phyloP scores from a whole-genome alignment of 1,140 invertebrate genomes.

The Hylaeus volcanicus region DNA sequence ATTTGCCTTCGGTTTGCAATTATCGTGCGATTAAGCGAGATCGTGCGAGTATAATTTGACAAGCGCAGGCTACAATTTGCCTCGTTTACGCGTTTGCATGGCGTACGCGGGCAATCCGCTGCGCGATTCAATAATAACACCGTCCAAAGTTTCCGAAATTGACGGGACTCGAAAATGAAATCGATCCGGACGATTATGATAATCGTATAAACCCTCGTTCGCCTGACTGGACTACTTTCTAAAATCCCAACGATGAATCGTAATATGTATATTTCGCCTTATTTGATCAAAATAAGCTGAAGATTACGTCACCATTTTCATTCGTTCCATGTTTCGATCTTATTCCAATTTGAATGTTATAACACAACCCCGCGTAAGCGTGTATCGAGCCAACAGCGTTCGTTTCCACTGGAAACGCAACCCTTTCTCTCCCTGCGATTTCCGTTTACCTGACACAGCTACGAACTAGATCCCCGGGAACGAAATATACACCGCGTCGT shows the following conservation, averaged over 20 bases:
- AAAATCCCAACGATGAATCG: not conserved
- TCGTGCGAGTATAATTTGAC: slow-evolving; percentile 25
- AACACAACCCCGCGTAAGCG: slow-evolving; percentile 1
- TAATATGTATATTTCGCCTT: too few species aligned
- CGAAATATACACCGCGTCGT: not conserved
- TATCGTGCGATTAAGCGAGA: slow-evolving; percentile 32
- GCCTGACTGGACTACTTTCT: not conserved
- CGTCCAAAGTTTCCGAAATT: not conserved
- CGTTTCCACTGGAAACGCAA: slow-evolving; percentile 27
- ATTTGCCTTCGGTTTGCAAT: slow-evolving; percentile 15
- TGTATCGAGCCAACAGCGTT: not conserved
- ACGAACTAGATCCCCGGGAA: slow-evolving; percentile 16
- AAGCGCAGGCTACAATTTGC: slow-evolving; percentile 21
- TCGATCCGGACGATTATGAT: not conserved
- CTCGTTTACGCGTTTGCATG: slow-evolving; percentile 24
- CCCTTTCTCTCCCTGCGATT: not conserved
- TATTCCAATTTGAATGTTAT: too few species aligned
- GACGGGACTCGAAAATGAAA: not conserved
- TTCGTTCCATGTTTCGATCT: too few species aligned
- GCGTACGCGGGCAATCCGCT: not conserved
- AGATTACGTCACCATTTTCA: too few species aligned
- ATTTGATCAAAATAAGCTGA: too few species aligned
- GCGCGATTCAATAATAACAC: slow-evolving; percentile 24
- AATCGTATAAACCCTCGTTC: too few species aligned
- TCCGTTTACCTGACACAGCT: slow-evolving; percentile 45